Conservation (phyloP, 1,140 invertebrate genomes). For the Nylanderia fulva region DNA sequence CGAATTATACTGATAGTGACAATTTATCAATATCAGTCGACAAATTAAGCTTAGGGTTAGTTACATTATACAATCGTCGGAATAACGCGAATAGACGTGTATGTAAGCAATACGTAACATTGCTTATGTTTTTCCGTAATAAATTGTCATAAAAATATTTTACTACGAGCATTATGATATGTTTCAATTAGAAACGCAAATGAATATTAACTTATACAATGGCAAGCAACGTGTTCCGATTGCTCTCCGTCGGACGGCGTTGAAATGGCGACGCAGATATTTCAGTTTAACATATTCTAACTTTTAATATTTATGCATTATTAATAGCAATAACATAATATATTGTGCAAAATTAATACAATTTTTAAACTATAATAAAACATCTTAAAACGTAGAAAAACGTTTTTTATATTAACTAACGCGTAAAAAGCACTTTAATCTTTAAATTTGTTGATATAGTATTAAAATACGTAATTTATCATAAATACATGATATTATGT, state of each 20-base stretch:
- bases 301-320: background rate
- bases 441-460: background rate
- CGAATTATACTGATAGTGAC: background rate
- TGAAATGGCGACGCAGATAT: background rate
- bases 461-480: constrained; percentile 14
- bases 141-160: constrained; percentile 32
- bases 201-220: constrained; percentile 26
- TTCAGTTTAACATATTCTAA: background rate
- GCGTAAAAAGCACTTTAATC: background rate
- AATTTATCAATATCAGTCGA: constrained; percentile 6
- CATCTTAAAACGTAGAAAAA: background rate
- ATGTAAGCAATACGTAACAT: constrained; percentile 1
- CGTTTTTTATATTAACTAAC: background rate
- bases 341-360: background rate
- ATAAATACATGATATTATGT: background rate
- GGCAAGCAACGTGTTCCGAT: background rate
- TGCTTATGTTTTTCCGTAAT: constrained; percentile 15
- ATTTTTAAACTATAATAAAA: background rate
- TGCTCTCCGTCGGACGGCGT: constrained; percentile 9
- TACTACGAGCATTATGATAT: constrained; percentile 15
- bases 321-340: background rate
- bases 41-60: background rate
- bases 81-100: background rate
- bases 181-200: constrained; percentile 20
- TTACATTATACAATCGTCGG: background rate